Conservation (phyloP, 2,797 vertebrate species). For the Alauda arvensis region DNA sequence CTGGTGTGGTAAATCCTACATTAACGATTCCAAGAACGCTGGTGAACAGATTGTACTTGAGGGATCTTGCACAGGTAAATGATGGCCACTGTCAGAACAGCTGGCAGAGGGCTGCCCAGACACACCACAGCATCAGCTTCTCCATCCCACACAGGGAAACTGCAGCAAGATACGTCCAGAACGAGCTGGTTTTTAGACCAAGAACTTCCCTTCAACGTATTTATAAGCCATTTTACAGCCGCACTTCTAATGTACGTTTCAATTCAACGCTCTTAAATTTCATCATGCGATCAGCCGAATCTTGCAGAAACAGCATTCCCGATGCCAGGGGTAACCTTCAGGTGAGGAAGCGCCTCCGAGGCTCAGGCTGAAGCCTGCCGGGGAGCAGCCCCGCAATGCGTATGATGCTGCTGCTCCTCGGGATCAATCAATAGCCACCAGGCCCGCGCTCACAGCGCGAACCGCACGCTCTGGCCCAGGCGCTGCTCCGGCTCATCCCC, state of each 20-base stretch:
- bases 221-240: background rate
- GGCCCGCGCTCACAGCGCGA: background rate
- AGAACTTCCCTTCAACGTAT: background rate
- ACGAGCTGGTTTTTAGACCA: background rate
- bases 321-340: slow-evolving; percentile 30
- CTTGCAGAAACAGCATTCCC: background rate
- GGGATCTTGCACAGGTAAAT: background rate
- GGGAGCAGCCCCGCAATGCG: slow-evolving; percentile 72
- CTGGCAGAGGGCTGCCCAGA: background rate
- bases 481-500: background rate
- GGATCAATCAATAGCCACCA: slow-evolving; percentile 41
- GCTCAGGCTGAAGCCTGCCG: slow-evolving; percentile 5
- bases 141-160: fast-evolving
- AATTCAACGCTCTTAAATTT: background rate
- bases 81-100: background rate
- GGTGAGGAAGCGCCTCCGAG: slow-evolving; percentile 7
- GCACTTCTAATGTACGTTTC: background rate
- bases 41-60: too few species aligned
- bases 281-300: background rate
- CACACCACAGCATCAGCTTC: background rate
- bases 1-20: background rate
- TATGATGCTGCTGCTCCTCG: slow-evolving; percentile 47
- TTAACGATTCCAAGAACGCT: fast-evolving
- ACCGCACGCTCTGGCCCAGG: background rate
- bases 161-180: background rate